Evolutionary conservation across 2,113 vertebrate species (phyloP), one percentile per base, ranked within the genome.

Genomic region (Paratilapia polleni): DNA sequence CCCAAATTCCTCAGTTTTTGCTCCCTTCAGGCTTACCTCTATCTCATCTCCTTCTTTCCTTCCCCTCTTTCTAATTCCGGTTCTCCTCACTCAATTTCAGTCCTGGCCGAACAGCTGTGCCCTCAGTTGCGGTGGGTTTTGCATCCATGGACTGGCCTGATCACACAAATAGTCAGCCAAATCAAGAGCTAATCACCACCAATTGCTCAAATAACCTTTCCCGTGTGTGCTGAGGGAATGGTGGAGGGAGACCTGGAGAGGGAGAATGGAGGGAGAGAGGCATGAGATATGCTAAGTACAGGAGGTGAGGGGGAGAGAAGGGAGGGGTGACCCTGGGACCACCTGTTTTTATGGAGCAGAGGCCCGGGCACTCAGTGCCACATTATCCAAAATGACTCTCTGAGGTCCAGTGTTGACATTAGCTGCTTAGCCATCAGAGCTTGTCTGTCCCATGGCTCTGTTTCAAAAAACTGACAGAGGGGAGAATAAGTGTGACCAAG

Each of bases 191-290:
- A 93, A 93, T 94, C 91, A 89, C 91, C 87, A 68, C 87, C 92
- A 88, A 94, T 94, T 92, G 91, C 91, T 91, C 91, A 90, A 94
- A 93, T 93, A 94, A 93, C 86, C 91, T 93, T 89, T 94, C 85
- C 90, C 77, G 61, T 88, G 90, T 93, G 87, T 91, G 90, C 85
- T 63, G 77, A 62, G 87, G 70, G 88, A 87, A 76, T 14, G 34
- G 64, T 64, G 36, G 74, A 86, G 86, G 38, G 75, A 73, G 78
- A 64, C 61, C 22, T 49, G 66, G 24, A 62, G 47, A 63, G 13
- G 19, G 34, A 56, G 38, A 49, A 24, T 26, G 41, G 57, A 26
- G 57, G 49, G 34, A 57, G n/a, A 77, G 78, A 77, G 80, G 73
- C 73, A 66, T 57, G 85, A 86, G 86, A 81, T 91, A 89, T 93